phyloP scores from a whole-genome alignment of 92 coral and sea anemone genomes.

The Muricea muricata region DNA sequence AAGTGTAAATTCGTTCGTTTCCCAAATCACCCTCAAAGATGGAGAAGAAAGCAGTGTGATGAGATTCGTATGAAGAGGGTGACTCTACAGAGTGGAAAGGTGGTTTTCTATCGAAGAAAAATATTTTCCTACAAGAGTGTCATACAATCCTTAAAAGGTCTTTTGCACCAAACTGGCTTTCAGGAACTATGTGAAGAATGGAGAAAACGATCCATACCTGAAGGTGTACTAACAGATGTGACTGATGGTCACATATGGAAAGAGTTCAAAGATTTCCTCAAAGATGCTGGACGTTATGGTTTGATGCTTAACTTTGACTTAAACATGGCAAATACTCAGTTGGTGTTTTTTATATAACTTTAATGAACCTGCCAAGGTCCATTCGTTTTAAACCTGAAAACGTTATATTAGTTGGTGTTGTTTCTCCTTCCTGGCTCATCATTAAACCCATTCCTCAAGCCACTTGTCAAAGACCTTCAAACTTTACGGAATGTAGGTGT shows the following conservation, averaged over 20 bases:
- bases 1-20: too few species aligned
- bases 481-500: too few species aligned
- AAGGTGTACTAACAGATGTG: not conserved
- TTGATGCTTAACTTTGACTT: constrained; percentile 63
- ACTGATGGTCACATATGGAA: not conserved
- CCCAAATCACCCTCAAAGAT: too few species aligned
- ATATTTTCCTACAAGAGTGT: too few species aligned
- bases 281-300: constrained; percentile 16
- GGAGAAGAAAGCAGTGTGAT: too few species aligned
- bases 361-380: constrained; percentile 72
- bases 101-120: too few species aligned
- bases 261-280: not conserved
- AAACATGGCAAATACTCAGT: constrained; percentile 61
- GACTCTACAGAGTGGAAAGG: too few species aligned
- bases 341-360: constrained; percentile 69
- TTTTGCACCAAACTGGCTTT: too few species aligned
- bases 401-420: constrained; percentile 68
- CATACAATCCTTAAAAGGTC: too few species aligned
- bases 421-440: constrained; percentile 72
- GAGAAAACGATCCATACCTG: too few species aligned
- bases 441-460: constrained; percentile 39
- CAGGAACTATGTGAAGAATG: too few species aligned
- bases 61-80: too few species aligned
- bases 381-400: constrained; percentile 71
- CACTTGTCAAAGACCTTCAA: constrained; percentile 60